Conservation (phyloP, 2,888 invertebrate species). For the Ernsta delagoae region DNA sequence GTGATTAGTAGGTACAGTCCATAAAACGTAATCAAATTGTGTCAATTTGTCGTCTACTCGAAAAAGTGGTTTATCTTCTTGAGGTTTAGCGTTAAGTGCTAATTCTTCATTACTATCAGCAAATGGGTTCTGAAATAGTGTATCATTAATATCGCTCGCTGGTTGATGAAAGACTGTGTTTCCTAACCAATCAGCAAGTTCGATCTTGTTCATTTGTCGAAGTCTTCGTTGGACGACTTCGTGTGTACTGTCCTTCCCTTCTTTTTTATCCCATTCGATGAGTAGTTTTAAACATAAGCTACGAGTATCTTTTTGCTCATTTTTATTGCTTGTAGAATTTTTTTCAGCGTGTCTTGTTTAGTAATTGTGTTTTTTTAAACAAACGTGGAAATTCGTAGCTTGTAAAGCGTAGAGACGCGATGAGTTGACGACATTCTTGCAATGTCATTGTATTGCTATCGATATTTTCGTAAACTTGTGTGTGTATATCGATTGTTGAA, state of each 20-base stretch:
- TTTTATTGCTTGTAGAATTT: background rate
- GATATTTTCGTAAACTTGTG: too few species aligned
- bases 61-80: constrained; percentile 44
- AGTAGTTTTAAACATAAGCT: constrained; percentile 82
- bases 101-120: constrained; percentile 41
- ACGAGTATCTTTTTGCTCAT: constrained; percentile 60
- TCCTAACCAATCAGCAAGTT: constrained; percentile 87
- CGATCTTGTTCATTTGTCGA: constrained; percentile 82
- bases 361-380: background rate
- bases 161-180: constrained; percentile 82
- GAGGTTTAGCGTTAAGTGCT: constrained; percentile 41
- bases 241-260: constrained; percentile 84
- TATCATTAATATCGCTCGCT: constrained; percentile 73
- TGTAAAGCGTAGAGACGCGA: constrained; percentile 83
- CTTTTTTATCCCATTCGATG: constrained; percentile 81
- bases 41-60: constrained; percentile 50
- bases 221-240: constrained; percentile 81
- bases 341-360: background rate
- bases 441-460: constrained; percentile 35
- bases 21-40: constrained; percentile 54
- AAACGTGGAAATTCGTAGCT: constrained; percentile 54
- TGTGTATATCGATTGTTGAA: too few species aligned
- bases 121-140: constrained; percentile 50
- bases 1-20: constrained; percentile 50
- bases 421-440: constrained; percentile 84